Evolutionary conservation across 2,113 vertebrate species (phyloP).

Genomic region (Pseudorhombus dupliciocellatus): DNA sequence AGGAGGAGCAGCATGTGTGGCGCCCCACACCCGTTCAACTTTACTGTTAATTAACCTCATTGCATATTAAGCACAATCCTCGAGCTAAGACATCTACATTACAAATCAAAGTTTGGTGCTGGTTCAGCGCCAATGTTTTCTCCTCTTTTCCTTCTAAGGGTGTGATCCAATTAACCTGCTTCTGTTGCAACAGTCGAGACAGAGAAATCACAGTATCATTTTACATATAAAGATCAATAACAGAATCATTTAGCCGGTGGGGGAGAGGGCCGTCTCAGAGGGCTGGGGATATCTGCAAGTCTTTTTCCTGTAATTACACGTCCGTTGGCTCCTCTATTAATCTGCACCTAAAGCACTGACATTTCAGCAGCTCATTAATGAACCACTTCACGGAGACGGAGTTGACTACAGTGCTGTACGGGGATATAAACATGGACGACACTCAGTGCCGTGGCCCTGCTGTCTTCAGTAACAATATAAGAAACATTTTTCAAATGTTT

Average conservation of each 20-base stretch:
- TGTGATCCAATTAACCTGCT: conserved; percentile 65
- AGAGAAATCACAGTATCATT: conserved; percentile 61
- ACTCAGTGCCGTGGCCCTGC: background rate
- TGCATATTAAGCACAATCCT: conserved; percentile 44
- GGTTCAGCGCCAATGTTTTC: conserved; percentile 24
- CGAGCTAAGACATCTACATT: conserved; percentile 22
- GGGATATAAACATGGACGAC: conserved; percentile 41
- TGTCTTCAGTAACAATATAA: conserved; percentile 32
- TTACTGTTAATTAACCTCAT: conserved; percentile 46
- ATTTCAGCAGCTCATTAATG: conserved; percentile 71
- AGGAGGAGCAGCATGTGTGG: background rate
- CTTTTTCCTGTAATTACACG: conserved; percentile 74
- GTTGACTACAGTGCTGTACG: conserved; percentile 27
- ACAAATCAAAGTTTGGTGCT: conserved; percentile 43
- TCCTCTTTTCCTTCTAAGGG: conserved; percentile 9
- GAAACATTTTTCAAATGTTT: conserved; percentile 38
- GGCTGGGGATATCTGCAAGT: conserved; percentile 64
- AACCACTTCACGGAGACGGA: conserved; percentile 50
- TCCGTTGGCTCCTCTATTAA: conserved; percentile 70
- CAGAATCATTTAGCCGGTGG: conserved; percentile 59
- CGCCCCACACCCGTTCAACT: conserved; percentile 4
- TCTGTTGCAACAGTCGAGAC: conserved; percentile 36
- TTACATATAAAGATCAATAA: conserved; percentile 73
- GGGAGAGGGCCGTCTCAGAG: conserved; percentile 49
- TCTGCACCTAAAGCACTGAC: conserved; percentile 64